Conservation (phyloP, 1,140 invertebrate species). For the Pseudobourletiella spinata region DNA sequence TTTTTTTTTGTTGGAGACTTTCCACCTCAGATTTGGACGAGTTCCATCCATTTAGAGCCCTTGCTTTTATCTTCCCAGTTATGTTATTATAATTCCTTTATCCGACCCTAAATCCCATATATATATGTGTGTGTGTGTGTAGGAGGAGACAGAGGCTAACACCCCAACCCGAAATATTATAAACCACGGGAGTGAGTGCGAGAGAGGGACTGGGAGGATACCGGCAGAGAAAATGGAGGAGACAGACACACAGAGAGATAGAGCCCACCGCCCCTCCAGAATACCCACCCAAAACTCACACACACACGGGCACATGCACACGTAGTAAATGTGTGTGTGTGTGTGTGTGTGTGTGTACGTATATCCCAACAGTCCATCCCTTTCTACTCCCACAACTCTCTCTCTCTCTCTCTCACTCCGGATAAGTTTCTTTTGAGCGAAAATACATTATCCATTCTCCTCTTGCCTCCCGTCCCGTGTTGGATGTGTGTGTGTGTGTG, state of each 20-base stretch:
- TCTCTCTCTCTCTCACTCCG: background rate
- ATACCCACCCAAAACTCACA: too few species aligned
- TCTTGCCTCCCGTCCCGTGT: background rate
- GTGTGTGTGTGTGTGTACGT: too few species aligned
- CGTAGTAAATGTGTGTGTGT: too few species aligned
- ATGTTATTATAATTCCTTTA: conserved; percentile 36
- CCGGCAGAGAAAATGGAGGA: too few species aligned
- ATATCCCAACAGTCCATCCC: background rate
- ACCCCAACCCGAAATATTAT: background rate
- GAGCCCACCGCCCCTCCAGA: too few species aligned
- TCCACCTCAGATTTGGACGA: conserved; percentile 33
- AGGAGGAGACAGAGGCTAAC: background rate
- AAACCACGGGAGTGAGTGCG: too few species aligned
- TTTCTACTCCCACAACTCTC: background rate
- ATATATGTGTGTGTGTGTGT: background rate
- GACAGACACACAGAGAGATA: too few species aligned
- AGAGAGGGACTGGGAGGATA: too few species aligned
- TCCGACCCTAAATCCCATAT: conserved; percentile 30
- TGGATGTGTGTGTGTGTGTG: too few species aligned
- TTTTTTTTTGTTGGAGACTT: conserved; percentile 32
- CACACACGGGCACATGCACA: background rate
- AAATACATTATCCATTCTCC: conserved; percentile 5
- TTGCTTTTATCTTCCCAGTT: conserved; percentile 33
- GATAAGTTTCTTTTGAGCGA: background rate
- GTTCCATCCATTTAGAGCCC: conserved; percentile 30